Conservation (phyloP, 2,888 invertebrate species). For the Mermis nigrescens region DNA sequence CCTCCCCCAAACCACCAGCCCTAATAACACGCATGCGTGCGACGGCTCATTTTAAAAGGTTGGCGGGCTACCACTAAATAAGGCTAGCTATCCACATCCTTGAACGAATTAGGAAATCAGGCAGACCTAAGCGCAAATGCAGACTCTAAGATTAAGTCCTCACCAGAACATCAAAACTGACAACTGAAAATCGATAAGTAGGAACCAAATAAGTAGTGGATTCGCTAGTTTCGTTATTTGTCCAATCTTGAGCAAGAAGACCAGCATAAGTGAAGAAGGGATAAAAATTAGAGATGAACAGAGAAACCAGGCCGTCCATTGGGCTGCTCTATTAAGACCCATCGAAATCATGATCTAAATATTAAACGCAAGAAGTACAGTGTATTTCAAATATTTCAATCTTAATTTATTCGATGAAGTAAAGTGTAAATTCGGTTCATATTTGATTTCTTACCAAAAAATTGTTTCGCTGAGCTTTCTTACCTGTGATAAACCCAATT, state of each 20-base stretch:
- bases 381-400: no score
- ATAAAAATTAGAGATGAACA: not conserved
- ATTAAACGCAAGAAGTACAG: no score
- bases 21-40: no score
- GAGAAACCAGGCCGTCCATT: not conserved
- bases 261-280: not conserved
- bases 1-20: no score
- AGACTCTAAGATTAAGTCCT: no score
- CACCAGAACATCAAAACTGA: not conserved
- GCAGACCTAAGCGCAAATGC: no score
- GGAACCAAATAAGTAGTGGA: not conserved
- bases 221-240: not conserved
- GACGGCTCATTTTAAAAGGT: no score
- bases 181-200: not conserved
- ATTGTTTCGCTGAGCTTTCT: not conserved
- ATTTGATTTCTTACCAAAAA: not conserved
- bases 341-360: not conserved
- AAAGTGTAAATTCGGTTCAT: not conserved
- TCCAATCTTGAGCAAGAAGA: not conserved
- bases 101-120: no score
- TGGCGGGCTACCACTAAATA: no score
- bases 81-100: no score
- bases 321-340: not conserved
- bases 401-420: no score
- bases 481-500: not conserved